Conservation (phyloP, 2,888 invertebrate genomes). For the Pristionchus japonicus region DNA sequence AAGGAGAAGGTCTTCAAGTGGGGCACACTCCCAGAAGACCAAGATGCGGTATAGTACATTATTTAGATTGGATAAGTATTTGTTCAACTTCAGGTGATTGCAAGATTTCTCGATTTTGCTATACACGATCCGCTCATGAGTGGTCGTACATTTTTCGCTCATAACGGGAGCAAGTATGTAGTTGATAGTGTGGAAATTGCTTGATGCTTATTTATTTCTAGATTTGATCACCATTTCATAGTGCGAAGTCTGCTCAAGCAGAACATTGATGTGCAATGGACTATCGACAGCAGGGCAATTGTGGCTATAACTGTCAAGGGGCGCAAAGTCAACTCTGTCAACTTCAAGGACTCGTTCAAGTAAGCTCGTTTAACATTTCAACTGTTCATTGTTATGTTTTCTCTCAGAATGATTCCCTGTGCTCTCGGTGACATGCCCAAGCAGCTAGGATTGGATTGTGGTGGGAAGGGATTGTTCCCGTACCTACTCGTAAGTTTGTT, state of each 20-base stretch:
- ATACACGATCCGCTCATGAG: not conserved
- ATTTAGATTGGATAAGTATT: no score
- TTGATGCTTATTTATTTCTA: not conserved
- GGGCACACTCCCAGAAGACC: not conserved
- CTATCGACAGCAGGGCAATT: not conserved
- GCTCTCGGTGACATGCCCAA: not conserved
- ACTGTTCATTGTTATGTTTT: not conserved
- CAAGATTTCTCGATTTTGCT: not conserved
- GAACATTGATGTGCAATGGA: not conserved
- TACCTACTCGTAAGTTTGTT: not conserved
- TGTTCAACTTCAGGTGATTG: not conserved
- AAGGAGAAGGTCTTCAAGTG: not conserved
- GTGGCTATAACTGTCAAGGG: not conserved
- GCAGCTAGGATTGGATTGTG: not conserved
- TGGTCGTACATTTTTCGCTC: not conserved
- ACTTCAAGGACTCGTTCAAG: not conserved
- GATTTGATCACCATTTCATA: not conserved
- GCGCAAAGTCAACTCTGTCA: not conserved
- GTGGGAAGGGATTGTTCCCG: not conserved
- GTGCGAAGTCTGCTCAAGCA: not conserved
- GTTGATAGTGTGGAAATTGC: not conserved
- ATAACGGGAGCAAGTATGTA: not conserved
- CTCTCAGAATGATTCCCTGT: not conserved
- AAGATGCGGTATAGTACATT: no score
- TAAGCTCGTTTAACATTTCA: not conserved